Evolutionary conservation across 2,113 vertebrate genomes (phyloP).

Genomic region (Triplophysa rosa): DNA sequence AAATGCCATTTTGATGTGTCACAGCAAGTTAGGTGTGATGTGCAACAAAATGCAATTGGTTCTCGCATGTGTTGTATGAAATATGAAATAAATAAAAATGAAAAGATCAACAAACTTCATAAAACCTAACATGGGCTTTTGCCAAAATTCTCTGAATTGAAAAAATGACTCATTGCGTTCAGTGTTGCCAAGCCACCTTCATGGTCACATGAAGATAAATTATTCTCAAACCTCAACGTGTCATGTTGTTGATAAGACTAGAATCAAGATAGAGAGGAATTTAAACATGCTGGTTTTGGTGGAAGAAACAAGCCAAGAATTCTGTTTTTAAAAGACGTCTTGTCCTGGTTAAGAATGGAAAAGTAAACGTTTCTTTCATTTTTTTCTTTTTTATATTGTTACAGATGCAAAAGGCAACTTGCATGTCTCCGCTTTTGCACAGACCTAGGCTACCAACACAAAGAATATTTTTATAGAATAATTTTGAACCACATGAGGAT

Average conservation of each 20-base stretch:
- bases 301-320: conserved; percentile 2
- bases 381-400: no score
- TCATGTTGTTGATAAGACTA: conserved; percentile 14
- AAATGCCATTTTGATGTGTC: no score
- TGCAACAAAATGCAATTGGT: no score
- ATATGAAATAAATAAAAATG: neutral
- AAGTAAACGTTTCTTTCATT: neutral
- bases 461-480: no score
- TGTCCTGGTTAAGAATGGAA: neutral
- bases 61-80: neutral
- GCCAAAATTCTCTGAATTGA: neutral
- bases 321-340: neutral
- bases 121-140: neutral
- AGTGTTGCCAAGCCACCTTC: conserved; percentile 30
- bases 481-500: neutral
- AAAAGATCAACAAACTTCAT: neutral
- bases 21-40: no score
- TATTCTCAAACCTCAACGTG: neutral
- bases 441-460: no score
- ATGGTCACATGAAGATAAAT: conserved; percentile 2
- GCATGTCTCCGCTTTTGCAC: no score
- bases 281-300: conserved; percentile 17
- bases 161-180: neutral
- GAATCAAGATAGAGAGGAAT: conserved; percentile 6
- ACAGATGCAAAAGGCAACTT: no score